Percentiles rank a stretch among this genome's conserved stretches.
Evolutionary conservation across 37 sponge, comb jelly and placozoan genomes (phyloP).

Genomic region (Diacarnus erythraeanus): DNA sequence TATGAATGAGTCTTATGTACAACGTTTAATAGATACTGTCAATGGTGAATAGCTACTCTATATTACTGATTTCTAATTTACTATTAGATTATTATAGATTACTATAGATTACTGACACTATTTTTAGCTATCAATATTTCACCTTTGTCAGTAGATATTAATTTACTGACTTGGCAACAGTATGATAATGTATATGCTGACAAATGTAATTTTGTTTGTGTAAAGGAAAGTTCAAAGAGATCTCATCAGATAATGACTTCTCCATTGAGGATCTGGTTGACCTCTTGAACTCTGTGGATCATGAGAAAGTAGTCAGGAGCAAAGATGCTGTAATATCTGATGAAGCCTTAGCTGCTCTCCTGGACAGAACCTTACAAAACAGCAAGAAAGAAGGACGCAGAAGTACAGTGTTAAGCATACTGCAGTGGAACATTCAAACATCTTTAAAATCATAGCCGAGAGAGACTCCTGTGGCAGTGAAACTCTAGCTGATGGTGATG

Average conservation of each 20-base stretch:
- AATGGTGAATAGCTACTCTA: too few relatives aligned
- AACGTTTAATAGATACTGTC: too few relatives aligned
- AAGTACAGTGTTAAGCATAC: neutral
- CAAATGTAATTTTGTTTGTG: too few relatives aligned
- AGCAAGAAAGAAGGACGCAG: neutral
- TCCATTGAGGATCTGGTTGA: constrained; percentile 60
- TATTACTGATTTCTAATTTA: too few relatives aligned
- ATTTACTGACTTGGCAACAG: too few relatives aligned
- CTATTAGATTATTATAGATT: too few relatives aligned
- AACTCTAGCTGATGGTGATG: neutral
- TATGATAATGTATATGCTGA: too few relatives aligned
- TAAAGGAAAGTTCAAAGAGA: constrained; percentile 79
- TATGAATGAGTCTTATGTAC: too few relatives aligned
- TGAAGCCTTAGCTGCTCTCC: constrained; percentile 54
- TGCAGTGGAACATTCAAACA: neutral
- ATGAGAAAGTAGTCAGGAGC: constrained; percentile 64
- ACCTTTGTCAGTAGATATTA: too few relatives aligned
- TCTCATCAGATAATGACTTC: constrained; percentile 8
- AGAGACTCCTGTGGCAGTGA: neutral
- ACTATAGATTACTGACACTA: too few relatives aligned
- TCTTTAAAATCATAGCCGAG: constrained; percentile 6
- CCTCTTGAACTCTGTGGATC: constrained; percentile 69
- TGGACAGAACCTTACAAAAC: constrained; percentile 48
- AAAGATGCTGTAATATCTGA: constrained; percentile 69
- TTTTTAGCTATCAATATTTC: neutral